Conservation (phyloP, 2,888 invertebrate genomes). For the Aelia acuminata region DNA sequence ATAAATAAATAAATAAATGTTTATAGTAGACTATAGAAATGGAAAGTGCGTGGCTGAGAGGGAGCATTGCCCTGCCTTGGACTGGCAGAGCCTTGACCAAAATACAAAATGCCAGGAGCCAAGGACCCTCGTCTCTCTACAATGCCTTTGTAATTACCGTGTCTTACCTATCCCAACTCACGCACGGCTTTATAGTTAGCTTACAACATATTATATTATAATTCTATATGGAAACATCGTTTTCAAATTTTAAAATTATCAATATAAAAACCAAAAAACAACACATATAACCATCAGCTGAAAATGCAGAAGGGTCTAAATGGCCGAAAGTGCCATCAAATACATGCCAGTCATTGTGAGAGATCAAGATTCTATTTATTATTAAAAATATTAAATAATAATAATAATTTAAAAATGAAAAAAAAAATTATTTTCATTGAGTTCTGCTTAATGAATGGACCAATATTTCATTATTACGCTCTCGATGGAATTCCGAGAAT, state of each 20-base stretch:
- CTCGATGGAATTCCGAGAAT: too few species aligned
- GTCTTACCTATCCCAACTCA: slow-evolving; percentile 9
- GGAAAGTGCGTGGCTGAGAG: slow-evolving; percentile 42
- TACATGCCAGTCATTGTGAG: too few species aligned
- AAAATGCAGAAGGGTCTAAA: too few species aligned
- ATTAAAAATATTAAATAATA: too few species aligned
- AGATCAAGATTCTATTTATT: too few species aligned
- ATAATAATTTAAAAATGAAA: too few species aligned
- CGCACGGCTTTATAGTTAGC: neutral
- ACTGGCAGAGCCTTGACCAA: slow-evolving; percentile 64
- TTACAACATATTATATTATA: neutral
- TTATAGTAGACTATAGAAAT: neutral
- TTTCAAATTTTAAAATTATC: neutral
- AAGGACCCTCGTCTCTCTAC: neutral
- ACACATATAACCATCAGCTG: too few species aligned
- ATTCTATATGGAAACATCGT: neutral
- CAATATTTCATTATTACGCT: too few species aligned
- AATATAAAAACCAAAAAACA: too few species aligned
- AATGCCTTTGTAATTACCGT: slow-evolving; percentile 42
- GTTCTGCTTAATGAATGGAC: too few species aligned
- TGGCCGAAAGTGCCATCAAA: too few species aligned
- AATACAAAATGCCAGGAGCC: slow-evolving; percentile 64
- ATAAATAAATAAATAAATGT: neutral
- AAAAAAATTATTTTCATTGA: too few species aligned
- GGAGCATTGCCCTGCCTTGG: slow-evolving; percentile 64